Conservation (phyloP, 2,888 invertebrate species). For the Polia nebulosa region DNA sequence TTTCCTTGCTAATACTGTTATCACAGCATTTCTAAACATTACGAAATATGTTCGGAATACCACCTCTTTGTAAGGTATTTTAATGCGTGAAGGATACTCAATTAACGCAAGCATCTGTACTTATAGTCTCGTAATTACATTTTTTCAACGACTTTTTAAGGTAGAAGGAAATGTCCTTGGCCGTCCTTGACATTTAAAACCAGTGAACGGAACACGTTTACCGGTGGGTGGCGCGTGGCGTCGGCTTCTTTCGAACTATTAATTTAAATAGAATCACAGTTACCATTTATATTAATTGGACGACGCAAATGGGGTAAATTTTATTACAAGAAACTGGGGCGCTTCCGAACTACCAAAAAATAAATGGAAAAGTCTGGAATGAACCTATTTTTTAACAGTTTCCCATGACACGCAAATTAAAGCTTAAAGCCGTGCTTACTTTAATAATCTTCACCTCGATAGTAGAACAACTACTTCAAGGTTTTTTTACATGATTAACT, state of each 20-base stretch:
- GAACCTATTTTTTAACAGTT: too few relatives aligned
- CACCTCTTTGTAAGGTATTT: background rate
- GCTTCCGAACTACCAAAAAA: background rate
- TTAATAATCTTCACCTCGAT: conserved; percentile 20
- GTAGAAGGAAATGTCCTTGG: conserved; percentile 30
- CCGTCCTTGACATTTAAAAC: conserved; percentile 38
- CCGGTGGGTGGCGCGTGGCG: background rate
- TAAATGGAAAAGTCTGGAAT: too few relatives aligned
- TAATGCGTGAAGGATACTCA: background rate
- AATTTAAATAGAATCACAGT: conserved; percentile 11
- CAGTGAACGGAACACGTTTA: conserved; percentile 33
- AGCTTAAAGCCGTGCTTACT: too few relatives aligned
- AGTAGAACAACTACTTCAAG: background rate
- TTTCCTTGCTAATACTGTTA: background rate
- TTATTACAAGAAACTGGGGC: background rate
- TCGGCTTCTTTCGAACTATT: background rate
- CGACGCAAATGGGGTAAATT: background rate
- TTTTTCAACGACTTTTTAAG: background rate
- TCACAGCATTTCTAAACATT: background rate
- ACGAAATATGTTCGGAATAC: background rate
- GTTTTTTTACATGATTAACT: too few relatives aligned
- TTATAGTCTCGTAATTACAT: background rate
- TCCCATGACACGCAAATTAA: background rate
- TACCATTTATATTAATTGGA: background rate
- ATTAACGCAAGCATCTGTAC: conserved; percentile 12